Conservation (phyloP, 1,140 invertebrate species). For the Pseudomyrmex flavicornis region DNA sequence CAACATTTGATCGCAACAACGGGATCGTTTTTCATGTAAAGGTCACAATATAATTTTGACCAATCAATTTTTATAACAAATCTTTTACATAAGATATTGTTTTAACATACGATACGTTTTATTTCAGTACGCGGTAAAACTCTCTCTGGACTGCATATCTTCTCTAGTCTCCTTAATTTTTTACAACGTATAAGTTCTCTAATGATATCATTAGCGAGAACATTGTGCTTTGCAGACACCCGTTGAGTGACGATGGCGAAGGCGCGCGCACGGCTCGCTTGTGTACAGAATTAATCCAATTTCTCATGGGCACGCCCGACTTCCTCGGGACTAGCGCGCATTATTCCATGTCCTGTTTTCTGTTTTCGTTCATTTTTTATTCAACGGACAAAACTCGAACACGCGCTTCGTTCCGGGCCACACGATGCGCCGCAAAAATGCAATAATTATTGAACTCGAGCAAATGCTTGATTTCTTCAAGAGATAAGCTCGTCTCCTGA, state of each 20-base stretch:
- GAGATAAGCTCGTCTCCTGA: too few species aligned
- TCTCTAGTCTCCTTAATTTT: constrained; percentile 2
- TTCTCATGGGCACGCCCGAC: constrained; percentile 45
- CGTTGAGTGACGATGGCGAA: not conserved
- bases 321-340: not conserved
- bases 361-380: constrained; percentile 33
- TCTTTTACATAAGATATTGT: too few species aligned
- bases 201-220: constrained; percentile 4
- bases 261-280: not conserved
- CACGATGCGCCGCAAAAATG: not conserved
- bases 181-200: not conserved
- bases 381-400: constrained; percentile 22
- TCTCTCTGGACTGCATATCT: not conserved
- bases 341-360: not conserved
- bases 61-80: too few species aligned
- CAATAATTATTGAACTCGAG: not conserved
- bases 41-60: too few species aligned
- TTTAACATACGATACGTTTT: too few species aligned
- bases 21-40: too few species aligned
- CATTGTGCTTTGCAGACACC: constrained; percentile 5
- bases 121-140: too few species aligned
- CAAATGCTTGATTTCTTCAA: not conserved
- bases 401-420: too few species aligned
- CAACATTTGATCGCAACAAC: too few species aligned
- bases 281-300: constrained; percentile 54